phyloP scores from a whole-genome alignment of 1,140 invertebrate species.

The Orussus abietinus region DNA sequence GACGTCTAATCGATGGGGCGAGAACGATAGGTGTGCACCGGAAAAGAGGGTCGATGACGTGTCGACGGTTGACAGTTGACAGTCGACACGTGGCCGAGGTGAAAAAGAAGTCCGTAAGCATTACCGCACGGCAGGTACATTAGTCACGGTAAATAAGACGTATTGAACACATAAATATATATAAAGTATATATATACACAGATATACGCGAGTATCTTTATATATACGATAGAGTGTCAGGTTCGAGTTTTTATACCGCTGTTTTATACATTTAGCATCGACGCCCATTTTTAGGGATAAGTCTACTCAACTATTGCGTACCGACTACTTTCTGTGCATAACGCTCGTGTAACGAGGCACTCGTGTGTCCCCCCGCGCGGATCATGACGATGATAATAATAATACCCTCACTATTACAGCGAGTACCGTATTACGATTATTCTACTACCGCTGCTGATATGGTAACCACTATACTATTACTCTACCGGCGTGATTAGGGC shows the following conservation, averaged over 20 bases:
- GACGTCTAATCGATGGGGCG: too few species aligned
- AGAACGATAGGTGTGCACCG: too few species aligned
- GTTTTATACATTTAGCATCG: conserved; percentile 52
- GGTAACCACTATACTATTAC: too few species aligned
- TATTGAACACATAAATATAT: conserved; percentile 25
- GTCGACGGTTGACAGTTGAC: neutral
- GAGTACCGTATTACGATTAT: too few species aligned
- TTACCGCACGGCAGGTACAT: conserved; percentile 24
- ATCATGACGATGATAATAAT: too few species aligned
- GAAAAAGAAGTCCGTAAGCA: conserved; percentile 17
- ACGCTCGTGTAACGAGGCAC: too few species aligned
- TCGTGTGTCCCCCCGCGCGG: too few species aligned
- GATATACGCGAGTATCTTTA: too few species aligned
- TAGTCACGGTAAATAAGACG: conserved; percentile 28
- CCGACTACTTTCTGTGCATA: conserved; percentile 39
- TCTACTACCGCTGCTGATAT: too few species aligned
- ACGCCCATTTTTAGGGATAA: conserved; percentile 48
- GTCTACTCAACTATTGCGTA: conserved; percentile 46
- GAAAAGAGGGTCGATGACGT: neutral
- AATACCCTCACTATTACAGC: too few species aligned
- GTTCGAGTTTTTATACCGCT: conserved; percentile 54
- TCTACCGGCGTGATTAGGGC: too few species aligned
- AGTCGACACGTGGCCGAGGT: conserved; percentile 1
- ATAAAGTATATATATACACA: too few species aligned
- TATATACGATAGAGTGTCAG: conserved; percentile 48